Evolutionary conservation across 2,888 invertebrate genomes (phyloP).

Genomic region (Pammene aurita): DNA sequence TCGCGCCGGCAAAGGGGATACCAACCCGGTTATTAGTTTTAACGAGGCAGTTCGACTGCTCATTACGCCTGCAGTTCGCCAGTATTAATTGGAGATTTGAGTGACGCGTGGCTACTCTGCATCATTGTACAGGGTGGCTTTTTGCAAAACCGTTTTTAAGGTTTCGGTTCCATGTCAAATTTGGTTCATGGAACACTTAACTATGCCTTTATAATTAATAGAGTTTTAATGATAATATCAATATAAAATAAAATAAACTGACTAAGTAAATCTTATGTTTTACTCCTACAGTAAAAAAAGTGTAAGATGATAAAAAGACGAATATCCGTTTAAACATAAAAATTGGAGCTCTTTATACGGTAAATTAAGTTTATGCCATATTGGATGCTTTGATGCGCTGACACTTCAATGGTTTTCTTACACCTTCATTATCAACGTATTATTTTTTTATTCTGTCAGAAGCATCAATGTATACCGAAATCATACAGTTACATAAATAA

Average conservation of each 20-base stretch:
- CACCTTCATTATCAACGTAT: background rate
- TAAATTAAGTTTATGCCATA: background rate
- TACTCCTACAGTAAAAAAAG: background rate
- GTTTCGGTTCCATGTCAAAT: too few species aligned
- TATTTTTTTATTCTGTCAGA: background rate
- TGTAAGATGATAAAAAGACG: background rate
- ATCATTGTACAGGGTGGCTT: background rate
- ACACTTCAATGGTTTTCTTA: constrained; percentile 3
- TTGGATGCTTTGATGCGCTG: background rate
- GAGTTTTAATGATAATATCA: too few species aligned
- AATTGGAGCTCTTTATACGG: background rate
- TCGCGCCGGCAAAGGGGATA: background rate
- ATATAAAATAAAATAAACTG: too few species aligned
- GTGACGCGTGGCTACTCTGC: constrained; percentile 17
- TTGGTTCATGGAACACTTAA: too few species aligned
- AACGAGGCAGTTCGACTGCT: constrained; percentile 41
- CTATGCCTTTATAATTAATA: too few species aligned
- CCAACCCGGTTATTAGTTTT: constrained; percentile 37
- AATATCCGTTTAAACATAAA: background rate
- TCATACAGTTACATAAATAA: too few species aligned
- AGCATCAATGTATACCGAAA: background rate
- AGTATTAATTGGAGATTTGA: constrained; percentile 31
- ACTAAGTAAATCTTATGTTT: too few species aligned
- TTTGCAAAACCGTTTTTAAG: too few species aligned
- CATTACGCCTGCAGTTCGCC: constrained; percentile 32